Base-by-base conservation (phyloP, 2,797 vertebrate genomes). In the Gastrophryne carolinensis region DNA sequence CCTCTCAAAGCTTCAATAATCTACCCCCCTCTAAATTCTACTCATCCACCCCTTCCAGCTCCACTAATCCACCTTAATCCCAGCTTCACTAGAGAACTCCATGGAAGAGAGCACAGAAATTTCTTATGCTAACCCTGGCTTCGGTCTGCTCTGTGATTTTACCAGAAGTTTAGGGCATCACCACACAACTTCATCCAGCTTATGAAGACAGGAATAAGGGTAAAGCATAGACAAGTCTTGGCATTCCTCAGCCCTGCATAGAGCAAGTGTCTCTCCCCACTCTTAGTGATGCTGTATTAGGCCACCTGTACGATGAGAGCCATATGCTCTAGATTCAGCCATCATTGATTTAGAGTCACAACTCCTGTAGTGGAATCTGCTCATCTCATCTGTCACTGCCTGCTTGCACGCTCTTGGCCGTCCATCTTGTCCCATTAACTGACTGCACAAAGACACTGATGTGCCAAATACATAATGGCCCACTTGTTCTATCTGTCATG, bases 401-500 rank as follows among this genome's bases (percentile, higher is more conserved):
- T 63, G 39, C 39, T 44, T 63, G 27, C 19, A 26, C n/a, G 21
- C 10, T 19, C 26, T 64, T 2, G 24, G 13, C 47, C 39, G 29
- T 64, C 27, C 29, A 27, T 49, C 39, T 47, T 30, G 15, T 27
- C 29, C 61, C 17, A 19, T 63, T 29, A 47, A 24, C 61, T 63
- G 37, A 4, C 26, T 19, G 24, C 19, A 44, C 9, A 26, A 47
- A 64, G 39, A 13, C 61, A 47, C 29, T 19, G 26, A 27, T 11
- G 19, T 66, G 63, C 63, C 44, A 50, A 65, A 4, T 49, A 39
- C 57, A 39, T 61, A 63, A 63, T 44, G 35, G 13, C 37, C 60
- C 29, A 30, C 29, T 27, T 13, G 61, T 19, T 24, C 21, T 49
- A 41, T 41, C 49, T 47, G 19, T n/a, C n/a, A n/a, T n/a, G n/a